phyloP scores from a whole-genome alignment of 2,888 invertebrate species.

The Erebia palarica region DNA sequence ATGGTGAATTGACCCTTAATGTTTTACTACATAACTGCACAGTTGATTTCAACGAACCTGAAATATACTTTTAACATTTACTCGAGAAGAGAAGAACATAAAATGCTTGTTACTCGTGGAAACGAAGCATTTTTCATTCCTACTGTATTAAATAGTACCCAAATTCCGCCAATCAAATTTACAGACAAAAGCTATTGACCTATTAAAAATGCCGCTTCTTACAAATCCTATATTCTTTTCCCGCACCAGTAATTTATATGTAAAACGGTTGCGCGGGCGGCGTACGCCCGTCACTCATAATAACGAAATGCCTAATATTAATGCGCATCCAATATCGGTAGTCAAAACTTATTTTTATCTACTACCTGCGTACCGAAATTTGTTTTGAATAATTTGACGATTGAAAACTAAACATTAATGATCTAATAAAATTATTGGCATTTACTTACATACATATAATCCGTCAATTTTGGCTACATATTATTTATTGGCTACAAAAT shows the following conservation, averaged over 20 bases:
- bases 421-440: background rate
- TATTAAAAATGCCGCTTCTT: slow-evolving; percentile 24
- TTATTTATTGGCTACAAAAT: too few relatives aligned
- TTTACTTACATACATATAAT: too few relatives aligned
- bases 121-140: too few relatives aligned
- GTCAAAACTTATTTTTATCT: slow-evolving; percentile 16
- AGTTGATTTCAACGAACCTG: too few relatives aligned
- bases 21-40: too few relatives aligned
- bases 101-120: too few relatives aligned
- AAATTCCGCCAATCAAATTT: too few relatives aligned
- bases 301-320: slow-evolving; percentile 35
- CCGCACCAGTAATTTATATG: slow-evolving; percentile 76
- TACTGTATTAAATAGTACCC: too few relatives aligned
- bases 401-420: background rate
- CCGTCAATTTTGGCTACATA: too few relatives aligned
- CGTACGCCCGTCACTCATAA: slow-evolving; percentile 59
- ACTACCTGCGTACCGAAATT: background rate
- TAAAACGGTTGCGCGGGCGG: slow-evolving; percentile 67
- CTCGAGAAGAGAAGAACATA: too few relatives aligned
- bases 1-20: too few relatives aligned
- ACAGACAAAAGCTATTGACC: background rate
- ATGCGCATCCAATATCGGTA: slow-evolving; percentile 28
- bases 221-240: slow-evolving; percentile 11
- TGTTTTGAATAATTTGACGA: background rate
- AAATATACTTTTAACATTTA: too few relatives aligned